Evolutionary conservation across 2,888 invertebrate species (phyloP), one percentile per base, ranked within the genome.

Genomic region (Stenotaenia linearis): DNA sequence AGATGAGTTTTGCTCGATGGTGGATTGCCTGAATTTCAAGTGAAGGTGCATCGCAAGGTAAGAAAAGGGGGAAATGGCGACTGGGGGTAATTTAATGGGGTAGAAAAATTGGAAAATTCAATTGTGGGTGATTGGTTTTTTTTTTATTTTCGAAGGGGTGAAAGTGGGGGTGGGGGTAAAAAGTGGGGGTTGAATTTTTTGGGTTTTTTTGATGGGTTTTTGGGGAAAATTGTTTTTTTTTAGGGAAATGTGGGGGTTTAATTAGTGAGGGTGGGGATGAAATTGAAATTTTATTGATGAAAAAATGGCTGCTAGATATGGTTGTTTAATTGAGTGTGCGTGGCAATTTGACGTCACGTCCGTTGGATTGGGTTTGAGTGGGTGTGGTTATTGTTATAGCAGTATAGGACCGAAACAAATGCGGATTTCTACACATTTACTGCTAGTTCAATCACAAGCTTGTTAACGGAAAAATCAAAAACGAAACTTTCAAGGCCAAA

Each of bases 1-100:
- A 69, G 69, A 69, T 69, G 69, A 69, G 28, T 69, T 69, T 69
- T 28, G 25, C 69, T 69, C 69, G 69, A 69, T 69, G 69, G 69
- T 69, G 69, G 69, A 69, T 69, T 69, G 69, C 69, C 9, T 69
- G 69, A 69, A 69, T 69, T 69, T 18, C 69, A 15, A 69, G 10
- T 28, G 25, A 69, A 25, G 69, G 69, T 56, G 56, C 23, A 23
- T 23, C 21, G 21, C 12, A 69, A 69, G 69, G 69, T 25, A 69
- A 69, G 69, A 28, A 32, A 32, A 32, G 32, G 32, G 50, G 1
- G 50, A 50, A 50, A n/a, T 50, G 50, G 18, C 5, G 15, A 18
- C 5, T 69, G 25, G 69, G 69, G 69, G 69, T 69, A 56, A 56
- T 56, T 40, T 40, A 40, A 23, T 69, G 69, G 69, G 69, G 69